phyloP scores from a whole-genome alignment of 2,888 invertebrate genomes.

The Pandemis cinnamomeana region DNA sequence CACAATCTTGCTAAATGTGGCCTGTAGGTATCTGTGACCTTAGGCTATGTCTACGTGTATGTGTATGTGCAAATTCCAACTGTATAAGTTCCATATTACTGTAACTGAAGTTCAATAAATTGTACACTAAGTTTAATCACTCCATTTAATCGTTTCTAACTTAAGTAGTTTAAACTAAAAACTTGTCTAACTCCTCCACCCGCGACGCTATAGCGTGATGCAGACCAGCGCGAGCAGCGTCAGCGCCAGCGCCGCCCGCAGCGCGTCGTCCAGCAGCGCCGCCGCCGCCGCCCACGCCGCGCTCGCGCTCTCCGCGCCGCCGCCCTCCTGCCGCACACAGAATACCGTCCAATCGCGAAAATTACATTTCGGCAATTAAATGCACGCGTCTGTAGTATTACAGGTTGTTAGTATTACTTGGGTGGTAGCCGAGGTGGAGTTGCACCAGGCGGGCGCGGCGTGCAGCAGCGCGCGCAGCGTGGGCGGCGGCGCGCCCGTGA shows the following conservation, averaged over 20 bases:
- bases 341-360: neutral
- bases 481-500: conserved; percentile 53
- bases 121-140: too few relatives aligned
- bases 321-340: neutral
- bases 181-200: neutral
- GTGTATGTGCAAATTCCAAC: too few relatives aligned
- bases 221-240: conserved; percentile 41
- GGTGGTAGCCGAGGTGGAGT: conserved; percentile 23
- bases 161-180: neutral
- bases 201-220: conserved; percentile 36
- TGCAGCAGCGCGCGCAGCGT: conserved; percentile 53
- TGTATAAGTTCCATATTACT: too few relatives aligned
- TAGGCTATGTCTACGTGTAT: too few relatives aligned
- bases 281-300: conserved; percentile 41
- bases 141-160: too few relatives aligned
- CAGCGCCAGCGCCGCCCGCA: conserved; percentile 40
- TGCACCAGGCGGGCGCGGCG: conserved; percentile 43
- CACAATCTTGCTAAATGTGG: too few relatives aligned
- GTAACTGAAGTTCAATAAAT: too few relatives aligned
- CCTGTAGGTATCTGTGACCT: too few relatives aligned
- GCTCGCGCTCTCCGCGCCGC: conserved; percentile 15
- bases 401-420: conserved; percentile 3
- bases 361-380: too few relatives aligned
- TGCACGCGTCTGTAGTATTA: too few relatives aligned
- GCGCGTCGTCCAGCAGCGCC: conserved; percentile 44